Conservation (phyloP, 2,888 invertebrate genomes). For the Dorcus hopei region DNA sequence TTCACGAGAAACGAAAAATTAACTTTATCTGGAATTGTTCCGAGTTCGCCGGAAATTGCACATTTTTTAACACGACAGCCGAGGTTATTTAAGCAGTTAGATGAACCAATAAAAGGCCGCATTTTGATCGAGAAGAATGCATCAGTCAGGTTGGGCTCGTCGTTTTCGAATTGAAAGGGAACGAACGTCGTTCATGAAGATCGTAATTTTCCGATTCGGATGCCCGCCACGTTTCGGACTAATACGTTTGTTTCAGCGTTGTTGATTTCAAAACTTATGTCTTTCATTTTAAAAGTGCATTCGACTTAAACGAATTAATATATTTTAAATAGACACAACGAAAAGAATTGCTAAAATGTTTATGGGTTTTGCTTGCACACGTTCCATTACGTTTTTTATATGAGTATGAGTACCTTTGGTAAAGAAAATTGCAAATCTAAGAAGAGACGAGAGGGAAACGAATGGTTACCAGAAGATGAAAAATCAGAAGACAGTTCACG, state of each 20-base stretch:
- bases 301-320: no score
- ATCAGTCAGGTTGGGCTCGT: slow-evolving; percentile 1
- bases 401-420: no score
- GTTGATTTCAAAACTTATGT: slow-evolving; percentile 34
- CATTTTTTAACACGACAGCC: slow-evolving; percentile 29
- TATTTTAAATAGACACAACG: no score
- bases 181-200: slow-evolving; percentile 30
- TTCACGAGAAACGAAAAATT: slow-evolving; percentile 23
- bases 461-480: no score
- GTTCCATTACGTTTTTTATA: no score
- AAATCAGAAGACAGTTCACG: no score
- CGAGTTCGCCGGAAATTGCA: slow-evolving; percentile 27
- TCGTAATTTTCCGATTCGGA: slow-evolving; percentile 38
- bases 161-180: slow-evolving; percentile 27
- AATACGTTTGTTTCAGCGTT: slow-evolving; percentile 30
- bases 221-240: slow-evolving; percentile 29
- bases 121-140: no score
- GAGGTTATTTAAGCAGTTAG: slow-evolving; percentile 5
- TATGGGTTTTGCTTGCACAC: no score
- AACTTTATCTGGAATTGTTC: slow-evolving; percentile 29
- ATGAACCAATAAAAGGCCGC: slow-evolving; percentile 14
- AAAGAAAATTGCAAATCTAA: no score
- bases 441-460: no score
- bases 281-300: slow-evolving; percentile 2
- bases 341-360: no score